Conservation (phyloP, 2,113 vertebrate genomes). For the Hydrochoerus hydrochaeris region DNA sequence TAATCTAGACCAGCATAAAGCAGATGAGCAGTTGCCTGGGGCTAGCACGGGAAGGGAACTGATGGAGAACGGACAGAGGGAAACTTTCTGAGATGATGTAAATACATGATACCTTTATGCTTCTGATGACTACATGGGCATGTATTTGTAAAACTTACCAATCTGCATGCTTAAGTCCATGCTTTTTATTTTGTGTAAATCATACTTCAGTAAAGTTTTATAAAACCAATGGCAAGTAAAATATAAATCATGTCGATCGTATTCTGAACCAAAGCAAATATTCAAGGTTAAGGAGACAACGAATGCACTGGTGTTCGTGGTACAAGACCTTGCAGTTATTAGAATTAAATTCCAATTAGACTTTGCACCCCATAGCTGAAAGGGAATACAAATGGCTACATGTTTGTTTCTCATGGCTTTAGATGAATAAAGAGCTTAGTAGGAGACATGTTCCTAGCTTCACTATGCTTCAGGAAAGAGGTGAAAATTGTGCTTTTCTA, state of each 20-base stretch:
- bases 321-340: not conserved
- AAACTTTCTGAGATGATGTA: not conserved
- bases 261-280: not conserved
- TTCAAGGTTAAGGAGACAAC: not conserved
- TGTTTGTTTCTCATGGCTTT: not conserved
- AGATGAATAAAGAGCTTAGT: fast-evolving
- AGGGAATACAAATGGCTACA: not conserved
- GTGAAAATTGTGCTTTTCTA: not conserved
- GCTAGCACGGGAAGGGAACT: not conserved
- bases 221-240: not conserved
- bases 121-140: fast-evolving
- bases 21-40: not conserved
- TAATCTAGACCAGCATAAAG: fast-evolving
- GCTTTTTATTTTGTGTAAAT: not conserved
- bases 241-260: not conserved
- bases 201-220: not conserved
- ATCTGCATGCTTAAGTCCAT: too few species aligned
- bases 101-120: not conserved
- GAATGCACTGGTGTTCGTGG: not conserved
- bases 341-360: not conserved
- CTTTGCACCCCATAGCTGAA: not conserved
- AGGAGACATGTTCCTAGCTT: fast-evolving
- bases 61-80: fast-evolving
- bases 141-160: not conserved
- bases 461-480: fast-evolving